Evolutionary conservation across 2,113 vertebrate genomes (phyloP).

Genomic region (Xerus inauris): DNA sequence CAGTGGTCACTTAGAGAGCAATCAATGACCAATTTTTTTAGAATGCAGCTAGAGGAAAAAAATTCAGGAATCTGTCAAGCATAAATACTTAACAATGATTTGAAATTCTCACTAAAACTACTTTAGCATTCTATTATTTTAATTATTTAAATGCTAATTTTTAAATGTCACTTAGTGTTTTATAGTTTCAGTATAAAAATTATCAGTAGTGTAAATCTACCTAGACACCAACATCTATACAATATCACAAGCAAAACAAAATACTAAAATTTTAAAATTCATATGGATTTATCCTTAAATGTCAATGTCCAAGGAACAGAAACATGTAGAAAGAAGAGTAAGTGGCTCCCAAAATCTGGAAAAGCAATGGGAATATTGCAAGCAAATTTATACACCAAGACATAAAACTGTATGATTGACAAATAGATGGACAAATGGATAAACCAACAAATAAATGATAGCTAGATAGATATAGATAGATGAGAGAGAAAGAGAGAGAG

Average conservation of each 20-base stretch:
- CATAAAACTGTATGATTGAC: background rate
- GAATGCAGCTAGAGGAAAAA: background rate
- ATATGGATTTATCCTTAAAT: background rate
- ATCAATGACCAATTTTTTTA: background rate
- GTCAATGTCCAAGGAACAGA: background rate
- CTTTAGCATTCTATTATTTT: background rate
- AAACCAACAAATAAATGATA: background rate
- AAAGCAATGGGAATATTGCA: background rate
- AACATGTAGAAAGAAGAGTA: background rate
- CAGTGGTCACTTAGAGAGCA: background rate
- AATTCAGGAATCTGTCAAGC: background rate
- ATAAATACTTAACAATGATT: background rate
- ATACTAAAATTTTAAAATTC: background rate
- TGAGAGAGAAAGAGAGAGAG: too few species aligned
- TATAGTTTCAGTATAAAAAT: background rate
- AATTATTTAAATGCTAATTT: conserved; percentile 8
- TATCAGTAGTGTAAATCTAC: background rate
- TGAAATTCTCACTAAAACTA: background rate
- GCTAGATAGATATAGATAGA: background rate
- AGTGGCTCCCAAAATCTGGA: background rate
- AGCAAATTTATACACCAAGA: background rate
- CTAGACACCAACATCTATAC: background rate
- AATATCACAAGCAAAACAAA: background rate
- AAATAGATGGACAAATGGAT: background rate
- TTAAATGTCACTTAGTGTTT: background rate